Conservation (phyloP, 2,888 invertebrate genomes). For the Sarcophaga carnaria region DNA sequence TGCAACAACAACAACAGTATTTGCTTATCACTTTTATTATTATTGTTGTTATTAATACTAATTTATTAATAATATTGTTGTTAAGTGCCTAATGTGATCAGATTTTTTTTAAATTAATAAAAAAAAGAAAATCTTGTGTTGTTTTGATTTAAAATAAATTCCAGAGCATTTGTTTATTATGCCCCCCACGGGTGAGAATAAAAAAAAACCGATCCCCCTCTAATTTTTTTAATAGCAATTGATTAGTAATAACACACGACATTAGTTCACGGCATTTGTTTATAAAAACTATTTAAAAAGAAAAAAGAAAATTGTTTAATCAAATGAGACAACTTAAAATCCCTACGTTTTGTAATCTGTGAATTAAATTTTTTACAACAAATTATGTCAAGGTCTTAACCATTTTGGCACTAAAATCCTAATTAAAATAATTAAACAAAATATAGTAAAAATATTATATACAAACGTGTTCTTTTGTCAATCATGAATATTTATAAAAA, state of each 20-base stretch:
- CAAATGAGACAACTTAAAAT: too few species aligned
- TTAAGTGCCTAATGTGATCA: slow-evolving; percentile 15
- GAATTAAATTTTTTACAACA: too few species aligned
- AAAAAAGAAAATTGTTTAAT: too few species aligned
- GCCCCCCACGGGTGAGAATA: background rate
- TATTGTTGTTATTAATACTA: background rate
- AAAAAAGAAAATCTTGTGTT: slow-evolving; percentile 10
- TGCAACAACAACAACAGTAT: background rate
- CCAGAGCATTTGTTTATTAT: background rate
- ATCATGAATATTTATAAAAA: slow-evolving; percentile 17
- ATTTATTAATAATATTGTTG: slow-evolving; percentile 36
- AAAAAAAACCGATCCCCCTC: background rate
- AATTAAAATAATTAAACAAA: too few species aligned
- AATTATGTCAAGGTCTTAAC: too few species aligned
- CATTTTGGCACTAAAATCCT: too few species aligned
- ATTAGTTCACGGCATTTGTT: background rate
- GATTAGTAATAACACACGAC: background rate
- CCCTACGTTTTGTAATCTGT: too few species aligned
- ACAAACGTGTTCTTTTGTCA: too few species aligned
- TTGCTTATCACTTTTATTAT: slow-evolving; percentile 18
- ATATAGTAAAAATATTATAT: too few species aligned
- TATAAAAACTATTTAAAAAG: too few species aligned
- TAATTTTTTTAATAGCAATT: background rate
- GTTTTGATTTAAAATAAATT: slow-evolving; percentile 6
- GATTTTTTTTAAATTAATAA: background rate